Evolutionary conservation across 2,888 invertebrate species (phyloP).

Genomic region (Osedax frankpressi): DNA sequence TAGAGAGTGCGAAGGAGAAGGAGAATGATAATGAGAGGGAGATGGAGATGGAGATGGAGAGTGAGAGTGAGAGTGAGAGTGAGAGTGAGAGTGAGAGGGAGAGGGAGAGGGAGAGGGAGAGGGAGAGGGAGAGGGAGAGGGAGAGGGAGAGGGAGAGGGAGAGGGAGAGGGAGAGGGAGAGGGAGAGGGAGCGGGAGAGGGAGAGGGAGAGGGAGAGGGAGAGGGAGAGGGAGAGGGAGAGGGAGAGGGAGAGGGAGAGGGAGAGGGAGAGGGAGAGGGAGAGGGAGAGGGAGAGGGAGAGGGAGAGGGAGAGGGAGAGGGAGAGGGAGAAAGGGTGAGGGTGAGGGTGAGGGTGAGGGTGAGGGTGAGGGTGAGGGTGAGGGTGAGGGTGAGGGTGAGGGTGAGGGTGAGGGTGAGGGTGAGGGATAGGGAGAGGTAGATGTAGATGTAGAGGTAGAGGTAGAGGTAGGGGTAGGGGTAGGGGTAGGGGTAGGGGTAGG

Average conservation of each 20-base stretch:
- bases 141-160: background rate
- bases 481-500: no score
- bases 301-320: background rate
- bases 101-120: background rate
- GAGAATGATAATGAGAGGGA: constrained; percentile 8
- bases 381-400: no score
- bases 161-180: constrained; percentile 1
- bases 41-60: background rate
- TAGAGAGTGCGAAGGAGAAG: constrained; percentile 8
- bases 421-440: no score
- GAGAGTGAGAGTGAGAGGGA: constrained; percentile 2
- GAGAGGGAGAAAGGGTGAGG: no score
- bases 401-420: no score
- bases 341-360: no score
- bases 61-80: background rate
- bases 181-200: no score
- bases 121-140: constrained; percentile 2
- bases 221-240: constrained; percentile 1
- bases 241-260: constrained; percentile 3
- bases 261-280: background rate
- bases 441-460: no score
- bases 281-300: background rate
- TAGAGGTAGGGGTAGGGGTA: no score
- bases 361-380: no score
- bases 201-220: background rate